These are phyloP conservation scores for Monochamus alternatus DNA, from an alignment of 2,888 invertebrate genomes.

Conservation along the genomic window DNA sequence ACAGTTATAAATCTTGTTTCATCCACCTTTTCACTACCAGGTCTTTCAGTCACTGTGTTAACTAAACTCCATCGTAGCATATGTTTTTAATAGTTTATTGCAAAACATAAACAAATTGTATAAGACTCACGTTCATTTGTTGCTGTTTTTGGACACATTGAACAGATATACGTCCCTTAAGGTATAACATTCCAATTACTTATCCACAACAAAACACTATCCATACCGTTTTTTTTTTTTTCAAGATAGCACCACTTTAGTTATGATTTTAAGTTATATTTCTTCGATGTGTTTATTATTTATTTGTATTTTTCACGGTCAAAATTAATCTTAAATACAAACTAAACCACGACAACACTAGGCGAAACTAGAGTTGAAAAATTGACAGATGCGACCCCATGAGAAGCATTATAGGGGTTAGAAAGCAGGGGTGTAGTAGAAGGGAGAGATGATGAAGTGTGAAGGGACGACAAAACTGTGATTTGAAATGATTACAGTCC, in stretches of 20 bases:
- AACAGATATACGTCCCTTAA: background rate
- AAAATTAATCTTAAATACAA: constrained; percentile 56
- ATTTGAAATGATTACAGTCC: background rate
- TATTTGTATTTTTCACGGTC: constrained; percentile 11
- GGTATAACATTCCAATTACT: background rate
- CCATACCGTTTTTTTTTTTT: background rate
- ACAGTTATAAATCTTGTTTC: constrained; percentile 13
- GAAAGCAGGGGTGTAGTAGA: constrained; percentile 61
- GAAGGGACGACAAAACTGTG: background rate
- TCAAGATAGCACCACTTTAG: background rate
- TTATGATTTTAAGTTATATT: background rate
- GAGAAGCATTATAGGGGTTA: constrained; percentile 64
- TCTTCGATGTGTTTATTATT: constrained; percentile 18
- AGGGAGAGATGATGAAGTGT: background rate
- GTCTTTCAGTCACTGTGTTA: constrained; percentile 2
- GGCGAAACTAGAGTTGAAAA: constrained; percentile 67
- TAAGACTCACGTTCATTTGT: constrained; percentile 10
- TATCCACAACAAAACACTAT: background rate
- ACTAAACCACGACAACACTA: constrained; percentile 60
- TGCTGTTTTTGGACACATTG: background rate
- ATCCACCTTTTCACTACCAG: background rate
- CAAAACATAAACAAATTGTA: background rate
- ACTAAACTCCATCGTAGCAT: constrained; percentile 34
- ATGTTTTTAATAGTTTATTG: constrained; percentile 6
- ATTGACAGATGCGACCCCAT: constrained; percentile 72